Base-by-base conservation (phyloP, 2,888 invertebrate genomes). In the Neoscelio sp. region DNA sequence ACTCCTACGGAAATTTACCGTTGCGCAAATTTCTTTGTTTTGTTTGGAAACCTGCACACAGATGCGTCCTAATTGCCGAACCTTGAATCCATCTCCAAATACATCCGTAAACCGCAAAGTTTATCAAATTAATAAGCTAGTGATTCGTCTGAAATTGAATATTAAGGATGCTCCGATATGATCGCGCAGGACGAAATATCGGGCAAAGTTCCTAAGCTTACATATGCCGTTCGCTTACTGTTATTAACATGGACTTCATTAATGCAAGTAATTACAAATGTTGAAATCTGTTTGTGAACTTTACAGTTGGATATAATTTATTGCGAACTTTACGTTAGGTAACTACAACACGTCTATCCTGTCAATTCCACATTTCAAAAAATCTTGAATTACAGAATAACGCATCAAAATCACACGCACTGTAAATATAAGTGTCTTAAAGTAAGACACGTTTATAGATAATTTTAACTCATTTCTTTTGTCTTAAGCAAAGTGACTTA, bases 211-310 rank as follows among this genome's bases (percentile, higher is more conserved):
- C 20, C 28, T 15, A 12, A 64, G 64, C 64, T 64, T 50, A 40
- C 50, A 50, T 40, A 50, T 30, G 64, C 50, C 6, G 30, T 30
- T 52, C 30, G 26, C 40, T 40, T 13, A 15, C 20, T 26, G 38
- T 50, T 28, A 30, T 50, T 20, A 50, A 40, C 64, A 46, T 50
- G 12, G 28, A 50, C 17, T 18, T 20, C 50, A 52, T 64, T 64
- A 48, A 48, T 48, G 26, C 62, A n/a, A 35, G 62, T 38, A 64
- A 64, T 48, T 64, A 64, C 48, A 64, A 48, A 38, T 48, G 38
- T 38, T 48, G 48, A 13, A 46, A 38, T 64, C 48, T 64, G 62
- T 48, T 64, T 26, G 48, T 15, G 26, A 44, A 46, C 30, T 44
- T 2, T 33, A 18, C 17, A 44, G 42, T n/a, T 7, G 35, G 52